Base-by-base conservation (phyloP, 2,113 vertebrate species). In the Catharus bicknelli region DNA sequence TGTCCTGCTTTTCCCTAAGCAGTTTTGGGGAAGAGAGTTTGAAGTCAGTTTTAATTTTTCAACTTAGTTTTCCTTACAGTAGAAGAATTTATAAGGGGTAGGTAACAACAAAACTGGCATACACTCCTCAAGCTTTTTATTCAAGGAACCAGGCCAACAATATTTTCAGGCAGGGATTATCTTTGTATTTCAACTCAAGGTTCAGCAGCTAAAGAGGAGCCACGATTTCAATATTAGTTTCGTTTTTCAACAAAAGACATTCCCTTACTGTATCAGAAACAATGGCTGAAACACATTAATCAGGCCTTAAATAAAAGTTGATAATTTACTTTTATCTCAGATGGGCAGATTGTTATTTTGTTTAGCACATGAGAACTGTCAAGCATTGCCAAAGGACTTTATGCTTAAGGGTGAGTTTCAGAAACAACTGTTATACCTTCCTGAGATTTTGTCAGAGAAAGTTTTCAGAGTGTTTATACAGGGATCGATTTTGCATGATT, bases 321-420 rank as follows among this genome's bases (percentile, higher is more conserved):
- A 98, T 97, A 96, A 98, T 98, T 98, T 98, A 95, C 81, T 93
- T 97, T 96, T 97, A 96, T 96, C 97, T 97, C 95, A 96, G 66
- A 94, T 97, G 97, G 97, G 97, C 95, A 97, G 80, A 90, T 96
- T 95, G 78, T 97, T 97, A 92, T 89, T 97, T 96, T 97, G 96
- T 83, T 96, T 93, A 91, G 95, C 86, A 97, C 96, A 98, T 95
- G 95, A 97, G 89, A 93, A 79, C 96, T 97, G 96, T 97, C 97
- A 97, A 95, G 64, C 45, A 88, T 68, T 97, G 95, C 83, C 78
- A 90, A 94, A 92, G 95, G 92, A 29, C 48, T 90, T 94, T 82
- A 96, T 84, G 93, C 73, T 96, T 91, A 97, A 94, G 64, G 93
- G 22, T 53, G 27, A 93, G 50, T 97, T 98, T 98, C 53, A 93